Conservation (phyloP, 2,888 invertebrate genomes). For the Salpingus planirostris region DNA sequence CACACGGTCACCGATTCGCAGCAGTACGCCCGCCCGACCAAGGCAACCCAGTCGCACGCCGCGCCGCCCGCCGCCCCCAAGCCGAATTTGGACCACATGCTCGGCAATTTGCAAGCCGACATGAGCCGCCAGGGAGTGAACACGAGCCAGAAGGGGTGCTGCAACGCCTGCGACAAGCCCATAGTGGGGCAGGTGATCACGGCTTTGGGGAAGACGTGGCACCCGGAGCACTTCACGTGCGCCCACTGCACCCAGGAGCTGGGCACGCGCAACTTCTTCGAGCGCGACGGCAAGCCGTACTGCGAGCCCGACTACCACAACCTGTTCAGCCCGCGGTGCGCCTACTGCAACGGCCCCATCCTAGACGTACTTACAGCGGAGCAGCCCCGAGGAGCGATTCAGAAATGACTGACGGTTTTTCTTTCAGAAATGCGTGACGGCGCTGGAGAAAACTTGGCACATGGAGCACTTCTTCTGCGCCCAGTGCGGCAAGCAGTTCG, state of each 20-base stretch:
- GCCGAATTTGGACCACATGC: slow-evolving; percentile 63
- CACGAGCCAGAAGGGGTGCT: slow-evolving; percentile 98
- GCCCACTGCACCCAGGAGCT: slow-evolving; percentile 94
- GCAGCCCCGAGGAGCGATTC: background rate
- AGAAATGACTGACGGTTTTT: slow-evolving; percentile 10
- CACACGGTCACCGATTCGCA: slow-evolving; percentile 59
- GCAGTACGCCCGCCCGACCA: slow-evolving; percentile 59
- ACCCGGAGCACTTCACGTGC: slow-evolving; percentile 98
- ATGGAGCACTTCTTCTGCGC: slow-evolving; percentile 99
- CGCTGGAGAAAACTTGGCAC: slow-evolving; percentile 96
- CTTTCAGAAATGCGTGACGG: slow-evolving; percentile 95
- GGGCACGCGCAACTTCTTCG: slow-evolving; percentile 97
- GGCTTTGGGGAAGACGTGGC: slow-evolving; percentile 97
- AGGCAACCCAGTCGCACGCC: slow-evolving; percentile 36
- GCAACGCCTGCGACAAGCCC: slow-evolving; percentile 97
- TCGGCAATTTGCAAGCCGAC: slow-evolving; percentile 89
- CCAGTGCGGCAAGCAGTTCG: slow-evolving; percentile 94
- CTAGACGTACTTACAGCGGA: slow-evolving; percentile 95
- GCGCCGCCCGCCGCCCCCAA: slow-evolving; percentile 43
- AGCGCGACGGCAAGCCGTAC: slow-evolving; percentile 92
- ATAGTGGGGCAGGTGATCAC: slow-evolving; percentile 98
- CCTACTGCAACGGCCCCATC: slow-evolving; percentile 97
- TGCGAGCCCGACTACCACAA: slow-evolving; percentile 99
- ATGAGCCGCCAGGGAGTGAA: slow-evolving; percentile 98
- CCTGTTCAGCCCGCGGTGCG: slow-evolving; percentile 95